Evolutionary conservation across 2,797 vertebrate genomes (phyloP), one percentile per base, ranked within the genome.

Genomic region (Acipenser transmontanus): DNA sequence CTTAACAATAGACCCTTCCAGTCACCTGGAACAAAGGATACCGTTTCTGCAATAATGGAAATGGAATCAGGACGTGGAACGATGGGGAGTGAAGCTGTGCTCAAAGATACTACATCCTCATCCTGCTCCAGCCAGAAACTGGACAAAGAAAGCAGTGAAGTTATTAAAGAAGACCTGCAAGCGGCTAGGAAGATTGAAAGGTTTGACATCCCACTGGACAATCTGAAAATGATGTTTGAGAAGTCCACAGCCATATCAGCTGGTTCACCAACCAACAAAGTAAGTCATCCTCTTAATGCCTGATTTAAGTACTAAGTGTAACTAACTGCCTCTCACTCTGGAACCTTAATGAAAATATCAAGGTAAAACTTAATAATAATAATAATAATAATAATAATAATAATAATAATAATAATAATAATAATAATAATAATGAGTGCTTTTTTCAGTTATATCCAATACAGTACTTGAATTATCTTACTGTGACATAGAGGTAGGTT

Each of bases 211-310:
- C 87, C 87, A 0, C 87, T 91, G 1, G 77, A 79, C 56, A 83
- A 77, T 73, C 84, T 92, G 73, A 91, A 85, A 79, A 89, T 78
- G 82, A 88, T 90, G 88, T 90, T 91, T 74, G 89, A 92, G 81
- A 89, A 82, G 66, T 81, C 87, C 0, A 34, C 60, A 8, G 60
- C 47, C 60, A 61, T 34, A 17, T 34, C 34, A 34, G 34, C 34
- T 34, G 34, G 34, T 34, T 61, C 60, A 61, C 10, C 60, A 47
- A 9, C 17, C 10, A 47, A 10, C 13, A 61, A 7, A 7, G 60
- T 61, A 61, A 61, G 60, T 61, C 9, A 57, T 4, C 34, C 34
- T 34, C 34, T 34, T 4, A 34, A 34, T 34, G 34, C 34, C 4
- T 34, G 34, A 34, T 34, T 34, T 34, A 34, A 34, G 34, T 34